These are phyloP conservation scores for Lithosia quadra DNA, from an alignment of 2,888 invertebrate genomes.

Conservation along the genomic window DNA sequence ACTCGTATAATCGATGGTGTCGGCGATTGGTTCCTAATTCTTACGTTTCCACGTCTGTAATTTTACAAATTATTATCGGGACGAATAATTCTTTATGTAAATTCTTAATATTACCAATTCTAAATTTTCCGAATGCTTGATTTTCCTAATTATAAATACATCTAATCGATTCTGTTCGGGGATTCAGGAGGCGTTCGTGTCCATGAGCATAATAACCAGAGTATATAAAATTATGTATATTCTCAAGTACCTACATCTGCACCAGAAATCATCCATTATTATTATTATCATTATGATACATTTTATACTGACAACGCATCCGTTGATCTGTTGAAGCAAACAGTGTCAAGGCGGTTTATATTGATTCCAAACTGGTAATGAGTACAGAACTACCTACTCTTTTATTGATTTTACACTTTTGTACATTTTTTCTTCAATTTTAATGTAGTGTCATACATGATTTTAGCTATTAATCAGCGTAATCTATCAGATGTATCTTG, in stretches of 20 bases:
- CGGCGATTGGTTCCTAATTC: too few species aligned
- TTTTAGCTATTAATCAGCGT: background rate
- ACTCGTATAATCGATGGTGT: too few species aligned
- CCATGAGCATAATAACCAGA: background rate
- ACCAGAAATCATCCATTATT: slow-evolving; percentile 50
- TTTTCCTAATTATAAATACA: too few species aligned
- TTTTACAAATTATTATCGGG: too few species aligned
- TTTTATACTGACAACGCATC: slow-evolving; percentile 71
- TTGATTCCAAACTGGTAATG: slow-evolving; percentile 79
- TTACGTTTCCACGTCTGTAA: too few species aligned
- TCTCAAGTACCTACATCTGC: slow-evolving; percentile 20
- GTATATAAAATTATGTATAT: background rate
- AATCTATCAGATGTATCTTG: background rate
- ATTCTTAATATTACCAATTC: too few species aligned
- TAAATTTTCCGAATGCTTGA: too few species aligned
- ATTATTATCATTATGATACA: slow-evolving; percentile 70
- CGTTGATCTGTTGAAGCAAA: slow-evolving; percentile 75
- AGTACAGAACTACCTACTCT: slow-evolving; percentile 66
- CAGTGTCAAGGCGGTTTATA: slow-evolving; percentile 81
- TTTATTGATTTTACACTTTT: slow-evolving; percentile 61
- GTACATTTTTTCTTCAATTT: background rate
- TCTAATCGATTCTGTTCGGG: background rate
- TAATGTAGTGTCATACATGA: background rate
- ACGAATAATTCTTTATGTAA: too few species aligned
- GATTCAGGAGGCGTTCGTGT: background rate